Conservation (phyloP, 2,797 vertebrate genomes). For the Channallabes apus region DNA sequence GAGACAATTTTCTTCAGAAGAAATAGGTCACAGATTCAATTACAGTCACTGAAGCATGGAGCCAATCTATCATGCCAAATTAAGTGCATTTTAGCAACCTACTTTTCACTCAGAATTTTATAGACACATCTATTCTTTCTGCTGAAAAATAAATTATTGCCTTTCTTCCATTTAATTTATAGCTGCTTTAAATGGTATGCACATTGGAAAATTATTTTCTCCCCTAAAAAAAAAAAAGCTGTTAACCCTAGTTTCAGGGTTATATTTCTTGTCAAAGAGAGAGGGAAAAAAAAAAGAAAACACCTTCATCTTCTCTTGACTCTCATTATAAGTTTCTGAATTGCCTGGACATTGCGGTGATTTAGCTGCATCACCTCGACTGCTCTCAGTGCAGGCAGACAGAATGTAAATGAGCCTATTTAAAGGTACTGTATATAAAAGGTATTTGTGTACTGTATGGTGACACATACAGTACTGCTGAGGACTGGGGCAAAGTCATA, state of each 20-base stretch:
- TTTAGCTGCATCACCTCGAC: conserved; percentile 47
- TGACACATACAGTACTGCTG: no score
- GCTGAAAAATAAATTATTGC: conserved; percentile 82
- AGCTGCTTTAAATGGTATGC: conserved; percentile 70
- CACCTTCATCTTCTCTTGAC: conserved; percentile 56
- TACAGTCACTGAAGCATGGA: conserved; percentile 99
- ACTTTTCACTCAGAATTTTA: conserved; percentile 99
- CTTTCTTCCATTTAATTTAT: conserved; percentile 63
- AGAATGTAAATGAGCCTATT: conserved; percentile 30
- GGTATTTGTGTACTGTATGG: background rate
- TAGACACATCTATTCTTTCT: conserved; percentile 93
- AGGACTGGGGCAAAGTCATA: no score
- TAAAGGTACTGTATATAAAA: conserved; percentile 10
- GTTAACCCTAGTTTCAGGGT: conserved; percentile 64
- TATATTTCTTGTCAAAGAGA: conserved; percentile 66
- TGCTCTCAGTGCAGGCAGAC: conserved; percentile 14
- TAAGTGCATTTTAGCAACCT: conserved; percentile 99
- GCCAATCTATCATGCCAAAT: conserved; percentile 99
- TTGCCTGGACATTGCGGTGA: conserved; percentile 51
- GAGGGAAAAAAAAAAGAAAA: conserved; percentile 16
- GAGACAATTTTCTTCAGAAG: conserved; percentile 99
- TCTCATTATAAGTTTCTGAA: conserved; percentile 65
- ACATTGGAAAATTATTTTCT: conserved; percentile 67
- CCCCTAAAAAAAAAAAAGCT: conserved; percentile 53
- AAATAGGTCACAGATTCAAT: conserved; percentile 99